Percentiles rank a stretch among this genome's conserved stretches.
These are phyloP conservation scores for Trichogramma dendrolimi DNA, from an alignment of 2,888 invertebrate species.

Conservation along the genomic window DNA sequence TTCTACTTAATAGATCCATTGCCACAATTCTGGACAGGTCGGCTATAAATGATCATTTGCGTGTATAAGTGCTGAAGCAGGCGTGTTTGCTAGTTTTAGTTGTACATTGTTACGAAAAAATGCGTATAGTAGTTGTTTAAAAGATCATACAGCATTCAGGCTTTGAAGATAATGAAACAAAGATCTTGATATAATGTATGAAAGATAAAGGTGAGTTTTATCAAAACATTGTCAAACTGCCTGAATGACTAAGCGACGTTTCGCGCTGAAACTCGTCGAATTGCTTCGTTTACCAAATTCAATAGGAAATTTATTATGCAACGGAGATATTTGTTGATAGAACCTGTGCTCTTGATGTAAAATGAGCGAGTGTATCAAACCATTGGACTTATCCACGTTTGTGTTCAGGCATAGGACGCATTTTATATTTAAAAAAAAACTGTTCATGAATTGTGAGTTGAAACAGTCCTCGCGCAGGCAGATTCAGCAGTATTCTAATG, in stretches of 20 bases:
- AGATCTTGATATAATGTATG: slow-evolving; percentile 5
- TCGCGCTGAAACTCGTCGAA: slow-evolving; percentile 25
- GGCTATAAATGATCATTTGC: slow-evolving; percentile 27
- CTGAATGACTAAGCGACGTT: slow-evolving; percentile 23
- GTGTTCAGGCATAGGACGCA: slow-evolving; percentile 36
- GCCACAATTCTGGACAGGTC: slow-evolving; percentile 28
- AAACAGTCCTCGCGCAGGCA: slow-evolving; percentile 24
- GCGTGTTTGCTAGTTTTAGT: slow-evolving; percentile 41
- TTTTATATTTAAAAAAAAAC: slow-evolving; percentile 12
- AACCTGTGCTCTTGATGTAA: too few species aligned
- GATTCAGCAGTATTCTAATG: slow-evolving; percentile 17
- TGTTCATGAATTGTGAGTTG: slow-evolving; percentile 7
- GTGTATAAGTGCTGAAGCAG: slow-evolving; percentile 35
- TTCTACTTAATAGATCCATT: slow-evolving; percentile 23
- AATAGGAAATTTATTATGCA: slow-evolving; percentile 15
- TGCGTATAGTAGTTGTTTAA: slow-evolving; percentile 38
- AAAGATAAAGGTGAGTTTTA: slow-evolving; percentile 14
- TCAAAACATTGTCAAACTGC: slow-evolving; percentile 22
- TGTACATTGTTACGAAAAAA: slow-evolving; percentile 39
- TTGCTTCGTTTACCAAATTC: slow-evolving; percentile 30
- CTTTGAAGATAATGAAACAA: slow-evolving; percentile 7
- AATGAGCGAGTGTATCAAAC: slow-evolving; percentile 17
- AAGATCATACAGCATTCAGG: slow-evolving; percentile 29
- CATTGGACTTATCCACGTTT: slow-evolving; percentile 34
- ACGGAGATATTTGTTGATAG: too few species aligned